Conservation (phyloP, 64 coral and sea anemone genomes). For the Stichodactyla helianthus region DNA sequence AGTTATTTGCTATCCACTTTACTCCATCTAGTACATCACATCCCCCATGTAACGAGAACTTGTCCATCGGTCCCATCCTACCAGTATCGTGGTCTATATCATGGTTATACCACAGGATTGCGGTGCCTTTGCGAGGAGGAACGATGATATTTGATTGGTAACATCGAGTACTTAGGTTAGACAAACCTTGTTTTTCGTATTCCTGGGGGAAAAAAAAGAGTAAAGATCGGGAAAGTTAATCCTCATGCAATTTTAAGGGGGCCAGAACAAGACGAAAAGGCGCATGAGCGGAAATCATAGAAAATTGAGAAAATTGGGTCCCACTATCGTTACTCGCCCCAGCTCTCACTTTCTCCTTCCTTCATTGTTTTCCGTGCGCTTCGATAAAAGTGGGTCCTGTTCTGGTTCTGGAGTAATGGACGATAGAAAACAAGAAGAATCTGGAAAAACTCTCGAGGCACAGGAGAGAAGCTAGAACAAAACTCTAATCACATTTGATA, state of each 20-base stretch:
- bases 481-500: too few species aligned
- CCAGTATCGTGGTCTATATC: conserved; percentile 55
- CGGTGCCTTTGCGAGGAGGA: conserved; percentile 83
- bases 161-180: conserved; percentile 75
- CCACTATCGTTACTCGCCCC: too few species aligned
- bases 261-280: too few species aligned
- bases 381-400: too few species aligned
- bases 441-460: too few species aligned
- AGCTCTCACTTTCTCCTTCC: too few species aligned
- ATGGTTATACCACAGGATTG: conserved; percentile 95
- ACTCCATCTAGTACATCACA: conserved; percentile 76
- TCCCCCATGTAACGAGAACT: conserved; percentile 87
- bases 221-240: not conserved
- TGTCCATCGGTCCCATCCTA: conserved; percentile 68
- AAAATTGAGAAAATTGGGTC: too few species aligned
- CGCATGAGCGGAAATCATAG: too few species aligned
- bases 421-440: too few species aligned
- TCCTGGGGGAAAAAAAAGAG: conserved; percentile 14
- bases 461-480: too few species aligned
- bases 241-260: not conserved
- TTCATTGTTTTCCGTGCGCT: too few species aligned
- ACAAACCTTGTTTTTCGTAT: conserved; percentile 28
- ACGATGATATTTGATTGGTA: conserved; percentile 77
- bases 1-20: conserved; percentile 99
- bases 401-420: too few species aligned